phyloP scores from a whole-genome alignment of 2,797 vertebrate species.

The Botia almorhae region DNA sequence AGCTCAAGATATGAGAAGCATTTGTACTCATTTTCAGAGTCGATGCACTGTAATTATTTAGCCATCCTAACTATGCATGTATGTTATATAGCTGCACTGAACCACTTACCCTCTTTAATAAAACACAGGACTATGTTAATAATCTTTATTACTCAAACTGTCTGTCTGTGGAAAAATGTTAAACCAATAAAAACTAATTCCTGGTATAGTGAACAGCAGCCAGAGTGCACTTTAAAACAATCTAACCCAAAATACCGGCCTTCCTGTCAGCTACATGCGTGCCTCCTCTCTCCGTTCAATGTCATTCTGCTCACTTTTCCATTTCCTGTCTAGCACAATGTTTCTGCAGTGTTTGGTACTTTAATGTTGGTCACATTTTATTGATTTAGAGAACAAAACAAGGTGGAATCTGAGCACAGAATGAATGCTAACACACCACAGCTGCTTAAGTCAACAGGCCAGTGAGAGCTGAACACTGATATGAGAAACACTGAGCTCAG shows the following conservation, averaged over 20 bases:
- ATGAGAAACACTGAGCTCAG: constrained; percentile 3
- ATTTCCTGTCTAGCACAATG: neutral
- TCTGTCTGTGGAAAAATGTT: neutral
- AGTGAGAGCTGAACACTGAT: neutral
- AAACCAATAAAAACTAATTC: neutral
- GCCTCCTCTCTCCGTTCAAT: neutral
- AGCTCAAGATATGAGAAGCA: neutral
- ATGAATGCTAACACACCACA: neutral
- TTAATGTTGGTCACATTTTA: constrained; percentile 41
- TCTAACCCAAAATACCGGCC: neutral
- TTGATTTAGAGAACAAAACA: constrained; percentile 18
- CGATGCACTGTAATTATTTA: too few relatives aligned
- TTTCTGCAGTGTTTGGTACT: neutral
- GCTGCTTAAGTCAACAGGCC: neutral
- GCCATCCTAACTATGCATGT: neutral
- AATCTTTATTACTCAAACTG: neutral
- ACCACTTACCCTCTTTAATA: neutral
- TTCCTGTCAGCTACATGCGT: neutral
- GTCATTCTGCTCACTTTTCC: constrained; percentile 11
- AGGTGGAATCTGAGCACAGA: constrained; percentile 19
- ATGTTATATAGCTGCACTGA: neutral
- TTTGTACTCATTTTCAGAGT: neutral
- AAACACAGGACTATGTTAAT: too few relatives aligned
- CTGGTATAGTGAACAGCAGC: neutral
- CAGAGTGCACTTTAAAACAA: neutral